A percentile compares a stretch with the other conserved stretches of the same genome.
These are phyloP conservation scores for Cyanocitta stelleri DNA, from an alignment of 2,113 vertebrate genomes.

Conservation along the genomic window DNA sequence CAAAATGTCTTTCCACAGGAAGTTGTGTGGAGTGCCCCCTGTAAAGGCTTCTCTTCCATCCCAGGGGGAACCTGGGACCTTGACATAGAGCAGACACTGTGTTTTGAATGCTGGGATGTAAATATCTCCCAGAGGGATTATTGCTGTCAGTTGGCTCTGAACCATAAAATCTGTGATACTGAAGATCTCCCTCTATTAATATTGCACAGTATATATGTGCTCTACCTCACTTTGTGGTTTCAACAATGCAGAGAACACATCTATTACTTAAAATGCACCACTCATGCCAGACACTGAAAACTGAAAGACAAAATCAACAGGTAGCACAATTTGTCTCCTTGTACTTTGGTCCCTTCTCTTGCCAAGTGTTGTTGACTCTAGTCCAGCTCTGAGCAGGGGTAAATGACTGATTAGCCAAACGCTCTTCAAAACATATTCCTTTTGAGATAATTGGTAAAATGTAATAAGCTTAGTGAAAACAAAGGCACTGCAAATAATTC, in stretches of 20 bases:
- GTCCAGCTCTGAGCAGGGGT: background rate
- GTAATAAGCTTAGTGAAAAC: background rate
- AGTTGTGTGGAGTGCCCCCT: background rate
- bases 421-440: background rate
- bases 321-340: background rate
- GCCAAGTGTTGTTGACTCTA: background rate
- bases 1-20: background rate
- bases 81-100: background rate
- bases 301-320: background rate
- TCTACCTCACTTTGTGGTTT: background rate
- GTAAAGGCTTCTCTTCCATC: background rate
- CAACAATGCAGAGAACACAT: background rate
- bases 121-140: background rate
- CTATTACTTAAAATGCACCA: background rate
- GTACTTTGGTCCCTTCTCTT: background rate
- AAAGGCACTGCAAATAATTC: background rate
- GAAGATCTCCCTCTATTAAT: background rate
- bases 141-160: background rate
- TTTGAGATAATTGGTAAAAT: background rate
- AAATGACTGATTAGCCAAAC: background rate
- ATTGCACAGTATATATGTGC: fast-evolving
- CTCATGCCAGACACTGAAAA: background rate
- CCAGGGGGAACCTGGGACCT: background rate
- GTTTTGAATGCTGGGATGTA: background rate
- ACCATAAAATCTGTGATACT: background rate